Percentiles rank a stretch among this genome's conserved stretches.
phyloP scores from a whole-genome alignment of 1,140 invertebrate genomes.

The Bombus impatiens region DNA sequence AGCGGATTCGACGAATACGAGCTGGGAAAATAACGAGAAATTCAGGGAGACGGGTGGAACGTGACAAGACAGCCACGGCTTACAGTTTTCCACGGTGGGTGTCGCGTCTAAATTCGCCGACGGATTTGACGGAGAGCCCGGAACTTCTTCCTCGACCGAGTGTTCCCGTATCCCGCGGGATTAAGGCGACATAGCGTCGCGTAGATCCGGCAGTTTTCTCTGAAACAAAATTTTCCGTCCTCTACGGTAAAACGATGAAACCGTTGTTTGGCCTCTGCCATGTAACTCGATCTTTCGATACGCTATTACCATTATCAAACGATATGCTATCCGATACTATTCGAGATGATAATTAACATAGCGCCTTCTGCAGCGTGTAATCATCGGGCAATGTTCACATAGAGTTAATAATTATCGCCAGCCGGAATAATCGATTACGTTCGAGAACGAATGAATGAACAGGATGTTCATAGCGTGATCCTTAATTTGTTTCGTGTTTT shows the following conservation, averaged over 20 bases:
- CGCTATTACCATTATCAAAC: background rate
- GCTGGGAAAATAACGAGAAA: conserved; percentile 8
- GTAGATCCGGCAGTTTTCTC: conserved; percentile 17
- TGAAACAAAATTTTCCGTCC: background rate
- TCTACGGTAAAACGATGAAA: background rate
- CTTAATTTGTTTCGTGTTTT: background rate
- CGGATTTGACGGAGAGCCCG: conserved; percentile 29
- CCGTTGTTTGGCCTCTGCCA: no score
- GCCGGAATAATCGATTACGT: background rate
- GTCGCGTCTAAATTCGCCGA: conserved; percentile 45
- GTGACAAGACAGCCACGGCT: conserved; percentile 23
- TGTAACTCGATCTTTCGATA: background rate
- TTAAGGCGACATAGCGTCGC: conserved; percentile 16
- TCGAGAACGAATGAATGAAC: background rate
- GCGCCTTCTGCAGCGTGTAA: background rate
- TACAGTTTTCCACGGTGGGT: background rate
- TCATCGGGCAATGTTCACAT: background rate
- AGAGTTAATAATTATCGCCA: background rate
- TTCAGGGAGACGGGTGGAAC: background rate
- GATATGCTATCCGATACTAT: background rate
- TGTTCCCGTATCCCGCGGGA: conserved; percentile 32
- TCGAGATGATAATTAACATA: conserved; percentile 15
- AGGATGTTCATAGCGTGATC: no score
- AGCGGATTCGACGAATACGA: background rate
- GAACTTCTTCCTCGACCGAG: conserved; percentile 3